Base-by-base conservation (phyloP, 2,888 invertebrate genomes). In the Dendrolimus houi region DNA sequence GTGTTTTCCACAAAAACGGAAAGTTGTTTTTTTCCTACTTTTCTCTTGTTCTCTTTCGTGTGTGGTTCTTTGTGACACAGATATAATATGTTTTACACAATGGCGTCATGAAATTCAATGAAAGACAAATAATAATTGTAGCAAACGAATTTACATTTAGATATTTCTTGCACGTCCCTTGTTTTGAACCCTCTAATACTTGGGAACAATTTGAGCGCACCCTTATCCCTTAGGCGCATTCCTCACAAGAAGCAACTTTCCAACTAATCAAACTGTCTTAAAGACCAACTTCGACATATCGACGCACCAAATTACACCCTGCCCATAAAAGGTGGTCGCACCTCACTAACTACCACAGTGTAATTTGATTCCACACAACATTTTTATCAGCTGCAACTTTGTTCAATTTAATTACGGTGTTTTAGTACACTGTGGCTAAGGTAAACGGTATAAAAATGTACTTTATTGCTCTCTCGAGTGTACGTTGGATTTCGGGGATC, bases 251-350 rank as follows among this genome's bases (percentile, higher is more conserved):
- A 64, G 60, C 62, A 77, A 82, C 69, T 83, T 81, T 70, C 70
- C 72, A 84, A 85, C 80, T 84, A 82, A 85, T 85, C 85, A 84
- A 86, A 85, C 74, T 81, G 81, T 80, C 83, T 85, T 81, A 79
- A 77, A 76, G 79, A 72, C 79, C 78, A 77, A 76, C 77, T 75
- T 70, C 74, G 71, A 80, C 79, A 74, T 78, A 83, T 83, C 79
- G 79, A 79, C 79, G 74, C 56, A 55, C 74, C 73, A 72, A 81
- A 82, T 79, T 75, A 56, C 52, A 52, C 13, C 9, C 13, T 40
- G 8, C 40, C 14, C n/a, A 12, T 54, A 54, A 54, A 40, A 41
- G 40, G 14, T 54, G 47, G 9, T 47, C 47, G 12, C 47, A 47
- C 47, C 12, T 47, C 12, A 12, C 47, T 47, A 9, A 9, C 10